A percentile compares a stretch with the other conserved stretches of the same genome.
These are phyloP conservation scores for Zelleria hepariella DNA, from an alignment of 2,888 invertebrate genomes.

Conservation along the genomic window DNA sequence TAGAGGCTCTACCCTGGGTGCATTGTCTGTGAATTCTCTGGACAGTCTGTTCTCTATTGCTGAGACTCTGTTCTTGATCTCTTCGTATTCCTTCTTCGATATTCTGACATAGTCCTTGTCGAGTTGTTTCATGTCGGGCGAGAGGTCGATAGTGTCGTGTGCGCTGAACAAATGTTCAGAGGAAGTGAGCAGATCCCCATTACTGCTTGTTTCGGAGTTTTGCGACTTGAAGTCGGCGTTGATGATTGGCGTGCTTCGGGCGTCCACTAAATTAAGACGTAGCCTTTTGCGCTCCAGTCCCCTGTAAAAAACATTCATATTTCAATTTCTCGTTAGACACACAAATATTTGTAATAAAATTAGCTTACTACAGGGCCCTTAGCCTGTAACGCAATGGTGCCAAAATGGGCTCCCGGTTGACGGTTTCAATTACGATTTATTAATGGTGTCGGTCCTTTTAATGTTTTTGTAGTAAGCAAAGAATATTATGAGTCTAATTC, in stretches of 20 bases:
- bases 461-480: too few relatives aligned
- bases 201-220: slow-evolving; percentile 56
- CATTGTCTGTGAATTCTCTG: slow-evolving; percentile 74
- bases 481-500: too few relatives aligned
- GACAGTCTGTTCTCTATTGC: slow-evolving; percentile 80
- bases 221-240: slow-evolving; percentile 48
- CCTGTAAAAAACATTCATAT: slow-evolving; percentile 27
- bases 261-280: slow-evolving; percentile 57
- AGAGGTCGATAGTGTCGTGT: slow-evolving; percentile 58
- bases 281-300: slow-evolving; percentile 61
- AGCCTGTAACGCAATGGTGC: too few relatives aligned
- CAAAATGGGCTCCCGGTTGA: too few relatives aligned
- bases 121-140: slow-evolving; percentile 48
- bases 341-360: too few relatives aligned
- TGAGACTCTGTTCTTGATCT: slow-evolving; percentile 81
- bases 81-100: slow-evolving; percentile 82
- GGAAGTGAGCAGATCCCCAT: slow-evolving; percentile 57
- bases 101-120: slow-evolving; percentile 78
- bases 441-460: too few relatives aligned
- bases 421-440: too few relatives aligned
- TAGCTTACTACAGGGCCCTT: too few relatives aligned
- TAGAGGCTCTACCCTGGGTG: slow-evolving; percentile 63
- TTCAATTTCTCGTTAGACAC: slow-evolving; percentile 4
- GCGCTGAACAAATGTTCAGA: slow-evolving; percentile 57
- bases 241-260: slow-evolving; percentile 51